phyloP scores from a whole-genome alignment of 2,113 vertebrate genomes.

The Lophochroa leadbeateri region DNA sequence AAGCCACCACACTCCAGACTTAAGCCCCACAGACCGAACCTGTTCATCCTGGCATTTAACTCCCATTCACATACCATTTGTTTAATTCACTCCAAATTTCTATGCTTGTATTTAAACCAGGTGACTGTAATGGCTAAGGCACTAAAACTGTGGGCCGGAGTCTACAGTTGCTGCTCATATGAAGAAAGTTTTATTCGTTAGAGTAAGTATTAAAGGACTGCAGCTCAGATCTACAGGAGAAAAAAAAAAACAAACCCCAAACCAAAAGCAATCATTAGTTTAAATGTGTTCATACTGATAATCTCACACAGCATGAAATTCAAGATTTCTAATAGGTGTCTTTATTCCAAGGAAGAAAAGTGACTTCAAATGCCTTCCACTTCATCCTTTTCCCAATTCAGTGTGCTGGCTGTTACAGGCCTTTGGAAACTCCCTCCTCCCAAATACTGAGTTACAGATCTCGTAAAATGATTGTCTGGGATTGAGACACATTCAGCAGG shows the following conservation, averaged over 20 bases:
- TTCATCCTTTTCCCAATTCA: not conserved
- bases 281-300: not conserved
- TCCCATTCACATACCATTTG: no score
- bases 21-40: no score
- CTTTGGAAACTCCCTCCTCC: not conserved
- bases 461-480: slow-evolving; percentile 17
- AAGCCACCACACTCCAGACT: no score
- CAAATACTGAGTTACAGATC: not conserved
- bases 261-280: not conserved
- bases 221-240: not conserved
- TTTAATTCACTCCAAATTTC: slow-evolving; percentile 63
- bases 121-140: slow-evolving; percentile 26
- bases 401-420: not conserved
- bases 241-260: not conserved
- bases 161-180: not conserved
- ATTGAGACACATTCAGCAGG: not conserved
- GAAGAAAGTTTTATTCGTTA: slow-evolving; percentile 1
- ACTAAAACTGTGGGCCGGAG: not conserved
- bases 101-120: slow-evolving; percentile 55
- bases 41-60: no score
- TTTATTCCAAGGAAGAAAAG: not conserved
- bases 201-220: not conserved
- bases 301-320: not conserved
- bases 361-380: not conserved
- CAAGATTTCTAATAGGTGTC: not conserved